Evolutionary conservation across 2,797 vertebrate species (phyloP), one percentile per base, ranked within the genome.

Genomic region (Bryconaethiops microstoma): DNA sequence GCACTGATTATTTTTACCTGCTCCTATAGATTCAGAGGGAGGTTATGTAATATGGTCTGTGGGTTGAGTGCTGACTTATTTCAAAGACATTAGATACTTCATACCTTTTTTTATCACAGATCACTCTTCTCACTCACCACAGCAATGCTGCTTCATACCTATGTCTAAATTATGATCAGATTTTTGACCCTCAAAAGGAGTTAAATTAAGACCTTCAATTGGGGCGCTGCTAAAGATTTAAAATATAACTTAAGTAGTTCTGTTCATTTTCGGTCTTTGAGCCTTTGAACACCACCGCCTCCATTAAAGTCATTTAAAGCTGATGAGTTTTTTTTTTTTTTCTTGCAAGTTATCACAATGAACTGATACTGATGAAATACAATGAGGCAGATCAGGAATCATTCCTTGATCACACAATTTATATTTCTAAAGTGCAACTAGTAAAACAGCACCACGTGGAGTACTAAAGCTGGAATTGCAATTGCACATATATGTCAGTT

Each of bases 1-100:
- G 62, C 83, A 29, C 81, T 74, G 72, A 77, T 68, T 77, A 81
- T 83, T 81, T 85, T 81, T 65, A 82, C 74, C 17, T 45, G 23
- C 75, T 59, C 17, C 25, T 70, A 39, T 57, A 79, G 62, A 81
- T 19, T n/a, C 42, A 74, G n/a, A 25, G 35, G n/a, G 5, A 40
- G 14, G n/a, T 67, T 57, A 80, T 4, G 39, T 29, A 55, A 23
- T 57, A 29, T 71, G 35, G 17, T 0, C 10, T 54, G 74, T n/a
- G 5, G 17, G 17, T 45, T 55, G 25, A 39, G 23, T 50, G 52
- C 23, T 52, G 40, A 10, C n/a, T 76, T 45, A 63, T 14, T 14
- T 14, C 67, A 17, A 25, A 39, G 54, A 60, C 63, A 19, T 80
- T 3, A 17, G 7, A 40, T 67, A 55, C 52, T 40, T 40, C n/a